phyloP scores from a whole-genome alignment of 2,113 vertebrate genomes.

The Daubentonia madagascariensis region DNA sequence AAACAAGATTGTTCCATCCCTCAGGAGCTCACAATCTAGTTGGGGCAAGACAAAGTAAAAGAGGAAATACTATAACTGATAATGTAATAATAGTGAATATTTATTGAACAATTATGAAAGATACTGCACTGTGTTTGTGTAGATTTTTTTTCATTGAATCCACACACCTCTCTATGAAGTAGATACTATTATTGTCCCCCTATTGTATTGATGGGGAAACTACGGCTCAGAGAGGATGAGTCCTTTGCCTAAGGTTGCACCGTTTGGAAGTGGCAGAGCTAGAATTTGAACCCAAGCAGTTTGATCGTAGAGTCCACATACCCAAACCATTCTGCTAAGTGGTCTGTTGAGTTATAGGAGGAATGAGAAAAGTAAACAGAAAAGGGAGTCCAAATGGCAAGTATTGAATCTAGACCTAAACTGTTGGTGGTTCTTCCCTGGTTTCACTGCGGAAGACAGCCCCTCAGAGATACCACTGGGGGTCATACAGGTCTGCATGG shows the following conservation, averaged over 20 bases:
- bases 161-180: neutral
- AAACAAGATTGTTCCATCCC: neutral
- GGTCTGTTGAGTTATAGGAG: neutral
- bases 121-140: neutral
- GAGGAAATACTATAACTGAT: neutral
- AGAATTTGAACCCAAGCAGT: neutral
- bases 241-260: neutral
- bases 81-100: neutral
- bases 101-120: neutral
- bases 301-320: neutral
- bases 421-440: neutral
- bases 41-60: neutral
- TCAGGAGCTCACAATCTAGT: neutral
- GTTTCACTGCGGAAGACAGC: neutral
- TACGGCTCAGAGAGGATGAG: neutral
- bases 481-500: neutral
- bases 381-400: neutral
- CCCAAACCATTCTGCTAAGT: neutral
- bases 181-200: accelerated
- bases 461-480: neutral
- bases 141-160: neutral
- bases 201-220: neutral
- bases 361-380: neutral
- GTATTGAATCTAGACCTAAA: neutral
- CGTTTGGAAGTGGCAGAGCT: neutral